Conservation (phyloP, 2,888 invertebrate genomes). For the Eilema griseolum region DNA sequence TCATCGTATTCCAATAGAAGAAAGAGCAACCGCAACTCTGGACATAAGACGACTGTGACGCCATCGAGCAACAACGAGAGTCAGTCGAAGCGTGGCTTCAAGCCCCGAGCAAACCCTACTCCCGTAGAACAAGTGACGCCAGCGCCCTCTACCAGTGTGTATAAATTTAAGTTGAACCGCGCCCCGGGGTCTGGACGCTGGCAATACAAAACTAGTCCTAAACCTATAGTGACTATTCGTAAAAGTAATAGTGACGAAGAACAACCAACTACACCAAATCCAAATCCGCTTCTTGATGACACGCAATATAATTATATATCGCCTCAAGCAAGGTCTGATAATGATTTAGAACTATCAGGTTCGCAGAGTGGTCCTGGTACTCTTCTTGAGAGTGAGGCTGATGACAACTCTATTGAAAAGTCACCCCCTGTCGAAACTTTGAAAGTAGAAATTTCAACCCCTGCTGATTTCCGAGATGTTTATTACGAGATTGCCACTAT, state of each 20-base stretch:
- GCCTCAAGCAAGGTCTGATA: slow-evolving; percentile 86
- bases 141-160: slow-evolving; percentile 88
- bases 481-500: slow-evolving; percentile 97
- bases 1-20: slow-evolving; percentile 86
- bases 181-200: slow-evolving; percentile 95
- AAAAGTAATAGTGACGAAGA: slow-evolving; percentile 88
- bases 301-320: slow-evolving; percentile 85
- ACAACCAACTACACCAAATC: slow-evolving; percentile 78
- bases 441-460: slow-evolving; percentile 95
- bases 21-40: slow-evolving; percentile 78
- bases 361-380: slow-evolving; percentile 88
- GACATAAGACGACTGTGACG: slow-evolving; percentile 77
- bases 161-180: slow-evolving; percentile 93
- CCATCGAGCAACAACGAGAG: slow-evolving; percentile 76
- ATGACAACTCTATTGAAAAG: slow-evolving; percentile 89
- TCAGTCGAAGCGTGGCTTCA: slow-evolving; percentile 88
- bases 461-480: slow-evolving; percentile 93
- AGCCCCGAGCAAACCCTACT: slow-evolving; percentile 88
- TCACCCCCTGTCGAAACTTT: slow-evolving; percentile 92
- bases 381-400: slow-evolving; percentile 88
- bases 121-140: slow-evolving; percentile 85
- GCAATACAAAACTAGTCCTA: slow-evolving; percentile 96
- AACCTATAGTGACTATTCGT: slow-evolving; percentile 93
- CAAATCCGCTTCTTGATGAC: slow-evolving; percentile 78
- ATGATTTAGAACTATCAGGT: slow-evolving; percentile 91